Evolutionary conservation across 2,888 invertebrate genomes (phyloP), one percentile per base, ranked within the genome.

Genomic region (Leptinotarsa haldemani): DNA sequence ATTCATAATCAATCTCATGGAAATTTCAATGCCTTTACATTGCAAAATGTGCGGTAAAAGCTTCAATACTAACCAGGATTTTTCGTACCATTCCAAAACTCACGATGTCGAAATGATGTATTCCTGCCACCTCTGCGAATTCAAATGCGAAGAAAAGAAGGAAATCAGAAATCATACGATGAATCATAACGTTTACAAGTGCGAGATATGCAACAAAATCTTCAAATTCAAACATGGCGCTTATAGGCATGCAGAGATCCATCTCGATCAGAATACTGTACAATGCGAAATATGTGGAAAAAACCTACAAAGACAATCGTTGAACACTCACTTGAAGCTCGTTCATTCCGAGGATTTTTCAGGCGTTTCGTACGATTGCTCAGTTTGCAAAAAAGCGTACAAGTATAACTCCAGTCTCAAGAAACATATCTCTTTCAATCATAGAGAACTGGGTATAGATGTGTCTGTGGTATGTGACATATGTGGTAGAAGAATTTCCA

Each of bases 11-110:
- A 61, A 61, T 30, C 61, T 61, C 40, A n/a, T 61, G 30, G 61
- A 61, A 12, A 30, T 61, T 1, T 61, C 61, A 61, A 40, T 61
- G n/a, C 87, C 88, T 5, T 88, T 90, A 61, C 87, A 88, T 63
- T 90, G 90, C 75, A 89, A 89, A 72, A 74, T 89, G 68, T 91
- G 91, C 61, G 88, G 89, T 2, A 88, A 89, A 75, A 85, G 88
- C 13, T 90, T 89, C 75, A 89, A 88, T 18, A 81, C 80, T 18
- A 80, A 84, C 65, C 76, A 85, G 30, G 85, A 83, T 4, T 85
- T 84, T 66, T 85, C 84, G 1, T 73, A 84, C 18, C 86, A 86
- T 73, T 84, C 84, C 25, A 80, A 81, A 16, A 73, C 71, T 18
- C 86, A 86, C 70, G 82, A 81, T 64, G 76, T 79, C 22, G 84